phyloP scores from a whole-genome alignment of 2,888 invertebrate genomes.

The Carterocephalus palaemon region DNA sequence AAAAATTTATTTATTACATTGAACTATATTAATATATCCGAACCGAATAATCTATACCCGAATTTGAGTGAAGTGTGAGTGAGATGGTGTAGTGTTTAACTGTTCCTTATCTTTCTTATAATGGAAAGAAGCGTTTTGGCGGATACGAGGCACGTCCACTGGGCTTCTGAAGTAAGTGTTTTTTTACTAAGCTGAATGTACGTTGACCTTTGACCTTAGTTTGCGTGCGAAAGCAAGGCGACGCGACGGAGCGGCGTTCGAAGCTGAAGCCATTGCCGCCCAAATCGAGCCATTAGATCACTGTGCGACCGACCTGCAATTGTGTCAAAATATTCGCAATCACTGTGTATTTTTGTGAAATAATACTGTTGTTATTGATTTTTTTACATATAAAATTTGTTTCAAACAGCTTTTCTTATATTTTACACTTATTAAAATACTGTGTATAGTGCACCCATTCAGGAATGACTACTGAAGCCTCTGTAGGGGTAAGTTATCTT shows the following conservation, averaged over 20 bases:
- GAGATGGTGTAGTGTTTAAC: conserved; percentile 62
- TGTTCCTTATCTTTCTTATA: conserved; percentile 46
- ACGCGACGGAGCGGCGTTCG: conserved; percentile 21
- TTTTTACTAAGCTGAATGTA: conserved; percentile 31
- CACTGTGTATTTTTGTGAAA: conserved; percentile 13
- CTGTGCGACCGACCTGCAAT: conserved; percentile 18
- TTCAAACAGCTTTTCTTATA: neutral
- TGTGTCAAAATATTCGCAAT: conserved; percentile 22
- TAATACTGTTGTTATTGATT: conserved; percentile 7
- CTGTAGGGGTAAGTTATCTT: conserved; percentile 17
- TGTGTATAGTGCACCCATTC: conserved; percentile 1
- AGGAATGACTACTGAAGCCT: conserved; percentile 17
- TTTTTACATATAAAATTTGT: neutral
- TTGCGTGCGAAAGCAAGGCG: conserved; percentile 24
- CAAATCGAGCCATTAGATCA: conserved; percentile 21
- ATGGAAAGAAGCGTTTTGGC: conserved; percentile 75
- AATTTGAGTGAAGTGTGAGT: conserved; percentile 39
- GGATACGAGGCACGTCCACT: conserved; percentile 63
- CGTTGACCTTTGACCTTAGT: conserved; percentile 39
- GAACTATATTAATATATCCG: neutral
- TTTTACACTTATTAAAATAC: neutral
- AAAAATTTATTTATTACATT: conserved; percentile 31
- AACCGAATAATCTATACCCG: neutral
- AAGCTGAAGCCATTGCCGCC: conserved; percentile 17
- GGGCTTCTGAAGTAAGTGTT: conserved; percentile 71